Percentiles rank a stretch among this genome's conserved stretches.
Evolutionary conservation across 2,797 vertebrate genomes (phyloP).

Genomic region (Sebastes steindachneri): DNA sequence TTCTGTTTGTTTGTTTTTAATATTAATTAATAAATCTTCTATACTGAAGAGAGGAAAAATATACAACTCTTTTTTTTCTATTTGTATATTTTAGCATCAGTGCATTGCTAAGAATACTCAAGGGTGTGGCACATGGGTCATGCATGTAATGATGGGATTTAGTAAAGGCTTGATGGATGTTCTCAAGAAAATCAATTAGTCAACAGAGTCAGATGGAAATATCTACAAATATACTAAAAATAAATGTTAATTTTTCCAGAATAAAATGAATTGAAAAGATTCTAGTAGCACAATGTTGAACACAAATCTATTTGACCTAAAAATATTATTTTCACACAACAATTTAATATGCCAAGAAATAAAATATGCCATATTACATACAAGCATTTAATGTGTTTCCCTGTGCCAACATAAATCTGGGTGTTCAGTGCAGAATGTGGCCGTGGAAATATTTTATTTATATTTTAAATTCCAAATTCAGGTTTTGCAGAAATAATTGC

Average conservation of each 20-base stretch:
- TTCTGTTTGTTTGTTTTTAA: too few species aligned
- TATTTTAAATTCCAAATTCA: background rate
- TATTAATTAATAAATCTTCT: too few species aligned
- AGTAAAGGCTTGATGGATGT: background rate
- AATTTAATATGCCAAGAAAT: background rate
- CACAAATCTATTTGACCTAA: background rate
- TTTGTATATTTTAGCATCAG: too few species aligned
- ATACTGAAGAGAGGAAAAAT: too few species aligned
- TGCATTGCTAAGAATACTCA: background rate
- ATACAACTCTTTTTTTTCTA: too few species aligned
- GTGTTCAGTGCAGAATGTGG: background rate
- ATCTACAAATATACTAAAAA: background rate
- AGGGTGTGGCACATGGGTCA: background rate
- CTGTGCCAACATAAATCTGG: background rate
- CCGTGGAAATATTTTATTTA: background rate
- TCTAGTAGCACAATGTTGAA: too few species aligned
- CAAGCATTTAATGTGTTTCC: background rate
- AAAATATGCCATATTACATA: too few species aligned
- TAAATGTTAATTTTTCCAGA: background rate
- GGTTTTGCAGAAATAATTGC: background rate
- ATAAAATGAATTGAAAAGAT: background rate
- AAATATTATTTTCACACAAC: background rate
- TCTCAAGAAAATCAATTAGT: background rate
- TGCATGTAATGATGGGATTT: background rate
- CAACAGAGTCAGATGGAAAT: background rate